These are phyloP conservation scores for Idaea dimidiata DNA, from an alignment of 2,888 invertebrate species.

Conservation along the genomic window DNA sequence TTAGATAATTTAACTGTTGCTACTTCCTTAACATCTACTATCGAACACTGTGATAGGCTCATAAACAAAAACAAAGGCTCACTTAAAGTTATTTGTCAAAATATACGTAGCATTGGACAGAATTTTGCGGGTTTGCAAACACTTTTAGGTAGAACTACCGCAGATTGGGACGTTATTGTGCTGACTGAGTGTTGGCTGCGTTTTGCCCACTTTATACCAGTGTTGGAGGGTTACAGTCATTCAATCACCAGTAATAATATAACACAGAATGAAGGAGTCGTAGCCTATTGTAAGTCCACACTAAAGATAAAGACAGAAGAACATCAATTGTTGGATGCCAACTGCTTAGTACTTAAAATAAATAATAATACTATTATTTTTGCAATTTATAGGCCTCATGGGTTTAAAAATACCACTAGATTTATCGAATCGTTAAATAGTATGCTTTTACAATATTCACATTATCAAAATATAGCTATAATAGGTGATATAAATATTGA, in stretches of 20 bases:
- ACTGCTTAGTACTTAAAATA: conserved; percentile 22
- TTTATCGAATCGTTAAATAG: conserved; percentile 25
- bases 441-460: conserved; percentile 18
- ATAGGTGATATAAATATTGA: conserved; percentile 35
- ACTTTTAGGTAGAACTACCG: conserved; percentile 6
- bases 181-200: conserved; percentile 19
- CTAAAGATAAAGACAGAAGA: conserved; percentile 12
- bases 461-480: conserved; percentile 23
- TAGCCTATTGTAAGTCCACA: conserved; percentile 17
- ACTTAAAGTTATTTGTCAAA: conserved; percentile 18
- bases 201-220: conserved; percentile 18
- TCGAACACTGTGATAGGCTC: no score
- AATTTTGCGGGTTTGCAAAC: conserved; percentile 14
- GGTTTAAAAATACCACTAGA: conserved; percentile 18
- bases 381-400: conserved; percentile 31
- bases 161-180: conserved; percentile 15
- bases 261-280: conserved; percentile 27
- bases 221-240: conserved; percentile 16
- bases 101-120: conserved; percentile 18
- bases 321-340: conserved; percentile 16
- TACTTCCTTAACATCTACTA: no score
- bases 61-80: background rate
- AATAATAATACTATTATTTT: conserved; percentile 14
- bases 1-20: conserved; percentile 15
- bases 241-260: conserved; percentile 10